These are phyloP conservation scores for Akabosia matsudoensis DNA, from an alignment of 1,140 invertebrate species.

Conservation along the genomic window DNA sequence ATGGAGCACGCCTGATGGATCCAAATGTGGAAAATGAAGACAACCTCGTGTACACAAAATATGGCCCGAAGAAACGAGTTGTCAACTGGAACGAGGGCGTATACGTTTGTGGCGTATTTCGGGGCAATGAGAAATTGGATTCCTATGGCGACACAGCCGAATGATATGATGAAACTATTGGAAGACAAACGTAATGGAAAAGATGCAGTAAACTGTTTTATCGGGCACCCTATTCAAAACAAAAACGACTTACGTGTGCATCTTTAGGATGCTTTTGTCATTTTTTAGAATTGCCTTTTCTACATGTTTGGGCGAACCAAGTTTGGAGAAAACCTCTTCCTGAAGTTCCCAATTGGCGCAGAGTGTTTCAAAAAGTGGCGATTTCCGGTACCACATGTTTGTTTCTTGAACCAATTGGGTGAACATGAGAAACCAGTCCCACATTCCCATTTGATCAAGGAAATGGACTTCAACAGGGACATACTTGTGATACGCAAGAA, in stretches of 20 bases:
- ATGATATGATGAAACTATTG: background rate
- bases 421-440: conserved; percentile 34
- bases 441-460: conserved; percentile 31
- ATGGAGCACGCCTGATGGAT: conserved; percentile 22
- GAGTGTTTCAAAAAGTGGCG: conserved; percentile 26
- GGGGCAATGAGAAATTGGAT: conserved; percentile 23
- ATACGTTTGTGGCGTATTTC: conserved; percentile 28
- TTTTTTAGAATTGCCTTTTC: conserved; percentile 20
- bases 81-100: conserved; percentile 13
- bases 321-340: conserved; percentile 25
- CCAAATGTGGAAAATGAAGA: conserved; percentile 27
- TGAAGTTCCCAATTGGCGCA: conserved; percentile 27
- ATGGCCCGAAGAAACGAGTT: background rate
- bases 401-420: conserved; percentile 10
- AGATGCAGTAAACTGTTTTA: background rate
- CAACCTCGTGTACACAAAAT: conserved; percentile 13
- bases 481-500: conserved; percentile 14
- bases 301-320: background rate
- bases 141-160: conserved; percentile 13
- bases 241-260: background rate
- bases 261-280: conserved; percentile 7
- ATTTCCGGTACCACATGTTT: conserved; percentile 20
- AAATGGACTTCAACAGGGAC: conserved; percentile 26
- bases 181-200: background rate
- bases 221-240: background rate